Conservation (phyloP, 2,797 vertebrate species). For the Staurois parvus region DNA sequence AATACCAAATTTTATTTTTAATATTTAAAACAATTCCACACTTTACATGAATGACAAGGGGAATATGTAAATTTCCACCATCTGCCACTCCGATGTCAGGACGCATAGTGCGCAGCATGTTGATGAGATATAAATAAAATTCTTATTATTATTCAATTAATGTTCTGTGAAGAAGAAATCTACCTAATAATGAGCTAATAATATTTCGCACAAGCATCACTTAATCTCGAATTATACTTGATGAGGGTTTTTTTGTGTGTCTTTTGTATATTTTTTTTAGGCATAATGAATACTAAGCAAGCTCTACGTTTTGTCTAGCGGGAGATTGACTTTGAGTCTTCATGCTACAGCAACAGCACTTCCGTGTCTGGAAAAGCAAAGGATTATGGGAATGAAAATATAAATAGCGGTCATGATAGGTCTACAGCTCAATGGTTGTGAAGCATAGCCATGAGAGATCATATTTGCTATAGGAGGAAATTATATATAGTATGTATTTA, state of each 20-base stretch:
- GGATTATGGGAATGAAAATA: no score
- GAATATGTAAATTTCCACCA: slow-evolving; percentile 5
- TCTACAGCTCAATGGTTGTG: no score
- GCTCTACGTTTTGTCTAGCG: no score
- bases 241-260: background rate
- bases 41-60: slow-evolving; percentile 12
- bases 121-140: slow-evolving; percentile 15
- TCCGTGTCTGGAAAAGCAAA: no score
- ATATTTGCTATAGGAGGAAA: no score
- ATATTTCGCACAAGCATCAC: background rate
- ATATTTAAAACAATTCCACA: background rate
- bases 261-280: background rate
- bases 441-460: no score
- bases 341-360: background rate
- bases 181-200: slow-evolving; percentile 1
- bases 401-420: no score
- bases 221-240: background rate
- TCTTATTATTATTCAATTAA: slow-evolving; percentile 12
- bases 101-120: background rate
- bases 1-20: background rate
- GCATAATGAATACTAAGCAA: background rate
- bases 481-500: no score
- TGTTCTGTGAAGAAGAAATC: background rate
- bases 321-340: no score
- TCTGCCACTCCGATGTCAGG: slow-evolving; percentile 8